Conservation (phyloP, 2,797 vertebrate species). For the Lateolabrax maculatus region DNA sequence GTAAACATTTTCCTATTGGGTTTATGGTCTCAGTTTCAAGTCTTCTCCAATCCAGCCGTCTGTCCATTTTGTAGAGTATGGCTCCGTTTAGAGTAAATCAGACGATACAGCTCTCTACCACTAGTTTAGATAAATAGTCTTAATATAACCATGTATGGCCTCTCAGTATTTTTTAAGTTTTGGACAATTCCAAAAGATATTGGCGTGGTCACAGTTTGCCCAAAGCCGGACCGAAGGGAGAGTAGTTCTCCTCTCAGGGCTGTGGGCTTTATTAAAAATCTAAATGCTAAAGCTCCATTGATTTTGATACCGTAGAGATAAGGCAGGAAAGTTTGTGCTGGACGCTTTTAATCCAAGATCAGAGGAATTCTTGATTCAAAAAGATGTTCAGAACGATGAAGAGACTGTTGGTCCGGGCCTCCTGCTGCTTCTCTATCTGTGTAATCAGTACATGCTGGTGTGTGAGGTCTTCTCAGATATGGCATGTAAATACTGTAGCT, state of each 20-base stretch:
- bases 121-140: too few relatives aligned
- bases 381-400: background rate
- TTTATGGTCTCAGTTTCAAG: too few relatives aligned
- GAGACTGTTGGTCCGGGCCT: background rate
- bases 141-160: too few relatives aligned
- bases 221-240: background rate
- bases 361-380: conserved; percentile 11
- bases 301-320: conserved; percentile 4
- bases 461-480: background rate
- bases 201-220: too few relatives aligned
- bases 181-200: too few relatives aligned
- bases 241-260: background rate
- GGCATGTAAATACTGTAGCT: background rate
- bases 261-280: background rate
- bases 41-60: too few relatives aligned
- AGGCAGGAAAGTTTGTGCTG: background rate
- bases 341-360: conserved; percentile 19
- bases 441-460: background rate
- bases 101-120: too few relatives aligned
- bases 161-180: too few relatives aligned
- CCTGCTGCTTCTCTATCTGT: conserved; percentile 1
- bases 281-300: background rate
- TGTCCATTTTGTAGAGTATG: too few relatives aligned
- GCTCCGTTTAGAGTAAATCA: too few relatives aligned
- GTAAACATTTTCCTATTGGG: too few relatives aligned